Evolutionary conservation across 2,797 vertebrate genomes (phyloP).

Genomic region (Potorous gilbertii): DNA sequence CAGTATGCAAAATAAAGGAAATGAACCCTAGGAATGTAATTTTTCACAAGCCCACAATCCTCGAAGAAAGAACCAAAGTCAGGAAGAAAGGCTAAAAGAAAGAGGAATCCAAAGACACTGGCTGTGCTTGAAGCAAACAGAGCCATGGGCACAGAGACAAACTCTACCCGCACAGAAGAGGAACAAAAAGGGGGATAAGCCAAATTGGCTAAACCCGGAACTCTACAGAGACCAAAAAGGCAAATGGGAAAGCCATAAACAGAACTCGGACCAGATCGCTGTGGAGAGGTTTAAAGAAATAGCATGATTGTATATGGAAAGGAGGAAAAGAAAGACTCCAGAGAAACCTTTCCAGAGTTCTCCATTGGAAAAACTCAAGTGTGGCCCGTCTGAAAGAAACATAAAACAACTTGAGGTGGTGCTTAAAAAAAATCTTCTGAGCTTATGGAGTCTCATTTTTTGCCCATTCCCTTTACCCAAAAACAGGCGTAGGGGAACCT

Average conservation of each 20-base stretch:
- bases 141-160: constrained; percentile 72
- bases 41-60: constrained; percentile 20
- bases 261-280: constrained; percentile 64
- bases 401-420: neutral
- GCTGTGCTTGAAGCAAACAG: constrained; percentile 75
- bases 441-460: neutral
- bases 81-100: constrained; percentile 59
- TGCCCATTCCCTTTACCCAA: neutral
- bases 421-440: neutral
- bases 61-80: constrained; percentile 19
- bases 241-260: constrained; percentile 49
- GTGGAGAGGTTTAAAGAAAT: constrained; percentile 67
- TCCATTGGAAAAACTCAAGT: constrained; percentile 41
- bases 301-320: constrained; percentile 36
- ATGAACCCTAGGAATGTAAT: constrained; percentile 28
- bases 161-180: constrained; percentile 69
- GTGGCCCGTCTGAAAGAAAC: constrained; percentile 22
- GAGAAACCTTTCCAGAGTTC: constrained; percentile 34
- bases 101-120: constrained; percentile 62
- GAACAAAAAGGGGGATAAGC: constrained; percentile 66
- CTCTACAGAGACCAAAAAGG: constrained; percentile 70
- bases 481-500: neutral
- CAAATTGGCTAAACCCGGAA: constrained; percentile 68
- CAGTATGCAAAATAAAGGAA: constrained; percentile 22
- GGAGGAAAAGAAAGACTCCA: constrained; percentile 26